A percentile compares a stretch with the other conserved stretches of the same genome.
Conservation (phyloP, 2,888 invertebrate genomes). For the Orthosia cruda region DNA sequence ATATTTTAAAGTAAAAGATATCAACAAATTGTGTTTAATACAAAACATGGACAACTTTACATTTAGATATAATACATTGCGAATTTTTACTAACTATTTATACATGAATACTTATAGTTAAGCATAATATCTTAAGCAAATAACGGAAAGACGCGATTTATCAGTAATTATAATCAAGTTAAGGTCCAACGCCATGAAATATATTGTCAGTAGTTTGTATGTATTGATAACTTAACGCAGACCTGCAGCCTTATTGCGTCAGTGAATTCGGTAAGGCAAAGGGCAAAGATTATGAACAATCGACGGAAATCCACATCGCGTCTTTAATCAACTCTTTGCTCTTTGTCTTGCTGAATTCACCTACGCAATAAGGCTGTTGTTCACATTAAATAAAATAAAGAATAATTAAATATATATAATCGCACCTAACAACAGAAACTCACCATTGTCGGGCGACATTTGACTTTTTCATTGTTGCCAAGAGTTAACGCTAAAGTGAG, state of each 20-base stretch:
- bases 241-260: no score
- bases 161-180: conserved; percentile 22
- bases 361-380: no score
- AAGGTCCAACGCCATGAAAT: conserved; percentile 33
- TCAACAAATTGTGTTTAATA: conserved; percentile 62
- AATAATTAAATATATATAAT: not conserved
- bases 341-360: no score
- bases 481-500: not conserved
- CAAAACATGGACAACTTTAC: conserved; percentile 60
- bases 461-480: conserved; percentile 6
- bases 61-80: conserved; percentile 52
- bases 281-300: no score
- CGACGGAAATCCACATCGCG: no score
- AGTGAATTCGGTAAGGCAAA: no score
- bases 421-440: conserved; percentile 13
- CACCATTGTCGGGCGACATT: conserved; percentile 8
- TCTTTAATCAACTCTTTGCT: no score
- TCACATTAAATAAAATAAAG: not conserved
- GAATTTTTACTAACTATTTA: conserved; percentile 51
- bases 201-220: conserved; percentile 18
- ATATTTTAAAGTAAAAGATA: conserved; percentile 58
- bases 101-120: conserved; percentile 57
- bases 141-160: conserved; percentile 44
- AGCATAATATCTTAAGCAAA: conserved; percentile 46
- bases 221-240: not conserved